Percentiles rank a stretch among this genome's conserved stretches.
These are phyloP conservation scores for Oryctolagus cuniculus DNA, from an alignment of 2,113 vertebrate species.

Conservation along the genomic window DNA sequence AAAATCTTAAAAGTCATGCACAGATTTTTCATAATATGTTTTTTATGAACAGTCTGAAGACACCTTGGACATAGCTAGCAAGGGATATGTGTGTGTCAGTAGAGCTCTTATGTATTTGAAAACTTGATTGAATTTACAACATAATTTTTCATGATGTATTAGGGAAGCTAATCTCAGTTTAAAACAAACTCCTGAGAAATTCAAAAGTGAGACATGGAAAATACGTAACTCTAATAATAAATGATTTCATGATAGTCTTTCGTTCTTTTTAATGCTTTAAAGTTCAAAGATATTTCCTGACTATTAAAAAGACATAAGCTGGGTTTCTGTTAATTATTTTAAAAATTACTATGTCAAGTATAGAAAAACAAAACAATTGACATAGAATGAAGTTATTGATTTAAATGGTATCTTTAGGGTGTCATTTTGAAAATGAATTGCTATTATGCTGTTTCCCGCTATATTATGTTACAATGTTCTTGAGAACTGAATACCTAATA, in stretches of 20 bases:
- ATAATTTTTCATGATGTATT: not conserved
- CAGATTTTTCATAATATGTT: no score
- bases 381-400: not conserved
- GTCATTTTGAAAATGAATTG: conserved; percentile 25
- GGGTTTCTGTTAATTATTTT: not conserved
- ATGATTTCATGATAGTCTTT: not conserved
- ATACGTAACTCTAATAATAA: not conserved
- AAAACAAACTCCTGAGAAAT: conserved; percentile 12
- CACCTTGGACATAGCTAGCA: not conserved
- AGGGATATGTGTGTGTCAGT: not conserved
- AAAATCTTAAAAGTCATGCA: no score
- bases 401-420: not conserved
- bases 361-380: not conserved
- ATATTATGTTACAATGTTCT: not conserved
- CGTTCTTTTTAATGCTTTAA: not conserved
- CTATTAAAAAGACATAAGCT: not conserved
- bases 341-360: not conserved
- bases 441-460: not conserved
- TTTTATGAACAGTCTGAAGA: no score
- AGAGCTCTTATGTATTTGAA: not conserved
- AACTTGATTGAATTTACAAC: not conserved
- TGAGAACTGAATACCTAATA: not conserved
- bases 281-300: not conserved
- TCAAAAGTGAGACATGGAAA: not conserved
- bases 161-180: conserved; percentile 8